Evolutionary conservation across 2,113 vertebrate genomes (phyloP), one percentile per base, ranked within the genome.

Genomic region (Panthera tigris): DNA sequence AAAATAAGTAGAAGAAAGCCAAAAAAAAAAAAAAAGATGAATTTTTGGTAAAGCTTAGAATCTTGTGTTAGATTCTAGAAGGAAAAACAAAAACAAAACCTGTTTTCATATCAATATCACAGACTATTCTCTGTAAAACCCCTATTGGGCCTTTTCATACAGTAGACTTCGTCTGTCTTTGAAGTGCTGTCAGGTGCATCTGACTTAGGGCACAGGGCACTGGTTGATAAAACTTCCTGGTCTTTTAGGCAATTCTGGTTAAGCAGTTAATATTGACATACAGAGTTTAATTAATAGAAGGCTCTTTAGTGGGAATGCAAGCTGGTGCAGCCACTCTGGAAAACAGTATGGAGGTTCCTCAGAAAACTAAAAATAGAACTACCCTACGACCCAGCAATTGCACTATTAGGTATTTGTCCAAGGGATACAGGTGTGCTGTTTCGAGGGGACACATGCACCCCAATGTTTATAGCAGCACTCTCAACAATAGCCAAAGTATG

Each of bases 251-350:
- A 94, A 4, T 88, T 84, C 69, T 69, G 36, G 23, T 21, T 36
- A 48, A 91, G 66, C 39, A 78, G 93, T 97, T 97, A 96, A 90
- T 89, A 48, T 84, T 93, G 94, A 95, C 8, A 36, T 50, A 6
- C 8, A 7, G 8, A 9, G 31, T 79, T 94, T 74, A 25, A 66
- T 13, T 82, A 69, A 65, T 31, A 31, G 21, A 92, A 81, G 27
- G 25, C 57, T 29, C 73, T 68, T 91, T 66, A 39, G 65, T 89
- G 45, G 45, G 45, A 45, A 45, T 45, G 45, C 45, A 45, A 45
- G 45, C 45, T 45, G 45, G 45, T 45, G 45, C 0, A 45, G 45
- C 45, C 45, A 45, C 45, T 45, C 45, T 45, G 45, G 45, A 1
- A 45, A 45, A 45, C 45, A 45, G 45, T 45, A 45, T 45, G 45